Evolutionary conservation across 2,888 invertebrate genomes (phyloP), one percentile per base, ranked within the genome.

Genomic region (Parnassius orleans): DNA sequence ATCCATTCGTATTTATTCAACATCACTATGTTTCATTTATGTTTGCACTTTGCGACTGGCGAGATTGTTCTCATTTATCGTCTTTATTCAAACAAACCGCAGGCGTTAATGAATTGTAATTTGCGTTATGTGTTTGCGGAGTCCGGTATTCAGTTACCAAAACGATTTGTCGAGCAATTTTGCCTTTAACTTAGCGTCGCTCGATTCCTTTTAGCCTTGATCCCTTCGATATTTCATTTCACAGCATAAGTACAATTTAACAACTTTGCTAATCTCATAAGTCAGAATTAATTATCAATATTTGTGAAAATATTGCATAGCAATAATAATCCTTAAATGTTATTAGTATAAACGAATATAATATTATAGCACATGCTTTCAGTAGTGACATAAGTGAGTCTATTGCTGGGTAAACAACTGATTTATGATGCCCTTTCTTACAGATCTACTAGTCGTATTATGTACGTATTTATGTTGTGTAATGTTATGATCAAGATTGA

Each of bases 31-130:
- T 60, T 56, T 19, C 46, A 52, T 52, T 47, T 57, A 14, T n/a
- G 41, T 47, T 52, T 52, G 52, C 42, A 44, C 15, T 50, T 15
- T 47, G 59, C 12, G 47, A 50, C 42, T 43, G 43, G 43, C 10
- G 55, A 55, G 44, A 60, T 60, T 60, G 55, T 50, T 24, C 50
- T 55, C 48, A 55, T 61, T 56, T 57, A 61, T 61, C 50, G 50
- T 44, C 55, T 55, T 52, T 51, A 56, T 55, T 10, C 56, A 56
- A 61, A 61, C 52, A 63, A 61, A 63, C 65, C 57, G 59, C 54
- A 50, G 50, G 24, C 58, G 61, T 12, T 66, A 65, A 66, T 66
- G 65, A 63, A 63, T 61, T 57, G 54, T 57, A 63, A 66, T 63
- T 61, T 59, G 53, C 52, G 50, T 51, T 58, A 62, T 53, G 61